Conservation (phyloP, 2,797 vertebrate species). For the Falco columbarius region DNA sequence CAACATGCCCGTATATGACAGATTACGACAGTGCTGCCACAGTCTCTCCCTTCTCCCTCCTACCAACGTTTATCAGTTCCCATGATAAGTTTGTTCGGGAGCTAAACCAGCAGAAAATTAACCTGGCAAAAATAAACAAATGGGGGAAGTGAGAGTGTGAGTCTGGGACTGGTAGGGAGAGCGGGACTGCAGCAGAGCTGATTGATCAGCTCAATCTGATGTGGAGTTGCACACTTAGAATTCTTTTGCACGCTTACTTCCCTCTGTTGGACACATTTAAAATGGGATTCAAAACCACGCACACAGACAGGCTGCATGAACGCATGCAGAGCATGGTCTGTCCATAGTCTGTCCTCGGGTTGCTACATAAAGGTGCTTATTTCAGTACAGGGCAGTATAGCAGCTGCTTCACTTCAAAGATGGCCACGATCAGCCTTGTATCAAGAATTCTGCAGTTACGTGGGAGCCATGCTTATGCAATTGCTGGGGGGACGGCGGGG, state of each 20-base stretch:
- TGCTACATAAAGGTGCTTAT: background rate
- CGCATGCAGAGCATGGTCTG: background rate
- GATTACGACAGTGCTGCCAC: background rate
- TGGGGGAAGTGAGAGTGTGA: background rate
- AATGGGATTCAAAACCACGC: background rate
- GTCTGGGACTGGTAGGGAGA: background rate
- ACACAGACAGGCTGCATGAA: accelerated
- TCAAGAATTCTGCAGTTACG: background rate
- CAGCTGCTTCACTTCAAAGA: background rate
- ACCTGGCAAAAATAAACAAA: background rate
- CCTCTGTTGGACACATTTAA: background rate
- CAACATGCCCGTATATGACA: accelerated
- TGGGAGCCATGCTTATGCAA: background rate
- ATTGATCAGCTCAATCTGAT: background rate
- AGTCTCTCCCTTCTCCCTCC: background rate
- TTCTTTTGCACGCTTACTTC: background rate
- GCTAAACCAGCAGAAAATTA: conserved; percentile 1
- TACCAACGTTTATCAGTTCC: background rate
- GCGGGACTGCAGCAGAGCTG: background rate
- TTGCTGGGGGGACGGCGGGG: background rate
- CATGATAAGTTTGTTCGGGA: background rate
- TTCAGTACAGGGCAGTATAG: background rate
- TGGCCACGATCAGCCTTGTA: background rate
- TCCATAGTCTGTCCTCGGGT: accelerated
- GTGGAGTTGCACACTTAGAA: background rate